Percentiles rank a stretch among this genome's conserved stretches.
These are phyloP conservation scores for Andricus quercusramuli DNA, from an alignment of 2,888 invertebrate genomes.

Conservation along the genomic window DNA sequence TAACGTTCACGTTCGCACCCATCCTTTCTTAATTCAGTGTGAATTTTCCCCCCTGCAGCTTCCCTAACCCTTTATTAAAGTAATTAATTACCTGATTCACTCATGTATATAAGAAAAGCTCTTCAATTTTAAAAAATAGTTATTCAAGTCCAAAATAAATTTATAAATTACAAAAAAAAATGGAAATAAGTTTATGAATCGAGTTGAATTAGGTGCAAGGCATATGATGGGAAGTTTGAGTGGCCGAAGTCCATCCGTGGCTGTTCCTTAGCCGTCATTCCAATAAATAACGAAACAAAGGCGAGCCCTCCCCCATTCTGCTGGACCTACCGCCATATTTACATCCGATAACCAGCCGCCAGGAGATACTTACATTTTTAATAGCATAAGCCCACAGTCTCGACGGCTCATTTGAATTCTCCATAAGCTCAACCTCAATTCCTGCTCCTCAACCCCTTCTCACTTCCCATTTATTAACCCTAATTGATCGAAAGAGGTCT, in stretches of 20 bases:
- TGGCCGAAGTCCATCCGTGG: conserved; percentile 32
- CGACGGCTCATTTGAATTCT: conserved; percentile 47
- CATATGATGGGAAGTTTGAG: neutral
- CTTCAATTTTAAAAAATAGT: neutral
- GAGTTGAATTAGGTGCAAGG: conserved; percentile 2
- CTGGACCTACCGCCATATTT: conserved; percentile 70
- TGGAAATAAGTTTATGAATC: neutral
- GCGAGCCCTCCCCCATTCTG: conserved; percentile 57
- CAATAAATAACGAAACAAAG: conserved; percentile 76
- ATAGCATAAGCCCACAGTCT: conserved; percentile 74
- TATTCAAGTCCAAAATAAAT: neutral
- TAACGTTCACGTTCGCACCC: too few relatives aligned
- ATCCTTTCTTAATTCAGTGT: too few relatives aligned
- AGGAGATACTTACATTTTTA: conserved; percentile 77
- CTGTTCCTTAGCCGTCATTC: conserved; percentile 57
- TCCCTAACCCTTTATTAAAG: too few relatives aligned
- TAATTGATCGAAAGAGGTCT: conserved; percentile 75
- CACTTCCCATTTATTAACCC: conserved; percentile 75
- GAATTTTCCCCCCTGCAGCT: too few relatives aligned
- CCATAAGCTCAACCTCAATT: conserved; percentile 57
- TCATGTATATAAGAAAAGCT: neutral
- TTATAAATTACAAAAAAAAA: neutral
- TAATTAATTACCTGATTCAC: neutral
- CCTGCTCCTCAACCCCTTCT: conserved; percentile 58
- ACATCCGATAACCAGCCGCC: conserved; percentile 77